Base-by-base conservation (phyloP, 2,888 invertebrate genomes). In the Lochmaea capreae region DNA sequence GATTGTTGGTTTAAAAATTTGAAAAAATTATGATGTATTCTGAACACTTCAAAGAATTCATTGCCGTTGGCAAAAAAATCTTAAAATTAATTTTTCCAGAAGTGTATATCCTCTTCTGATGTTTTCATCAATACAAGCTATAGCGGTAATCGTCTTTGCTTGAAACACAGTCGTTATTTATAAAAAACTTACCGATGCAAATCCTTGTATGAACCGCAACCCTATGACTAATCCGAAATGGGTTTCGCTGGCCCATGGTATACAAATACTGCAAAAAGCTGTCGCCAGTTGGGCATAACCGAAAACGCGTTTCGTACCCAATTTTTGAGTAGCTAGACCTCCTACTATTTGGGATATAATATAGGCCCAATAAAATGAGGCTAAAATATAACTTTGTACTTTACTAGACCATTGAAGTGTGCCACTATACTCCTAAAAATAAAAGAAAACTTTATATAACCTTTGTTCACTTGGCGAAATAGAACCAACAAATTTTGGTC, bases 281-380 rank as follows among this genome's bases (percentile, higher is more conserved):
- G 93, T 93, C 52, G 89, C 88, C 57, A 92, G 85, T 83, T 93
- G 93, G 3, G 93, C 92, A 81, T 91, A 92, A 14, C 93, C 92
- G 80, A 92, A 93, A 4, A 93, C 92, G 5, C 89, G 88, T 85
- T 93, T 93, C 16, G 93, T 93, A 69, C 93, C 93, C 81, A 93
- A 90, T 83, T 90, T 89, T 85, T 93, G 93, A 1, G 93, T 93
- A 39, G 93, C 90, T 77, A 92, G 87, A 39, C 93, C 93, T 14
- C 93, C 93, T 33, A 91, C 91, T 14, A 91, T 88, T 87, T 93
- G 93, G 0, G 92, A 92, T 14, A 93, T 86, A 73, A 93, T 92
- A 85, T 93, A 93, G 78, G 92, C 92, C 93, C 93, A 93, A 85
- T 92, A 93, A 85, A 93, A 93, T 1, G 92, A 92, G 65, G 92